Base-by-base conservation (phyloP, 2,797 vertebrate genomes). In the Onychomys torridus region DNA sequence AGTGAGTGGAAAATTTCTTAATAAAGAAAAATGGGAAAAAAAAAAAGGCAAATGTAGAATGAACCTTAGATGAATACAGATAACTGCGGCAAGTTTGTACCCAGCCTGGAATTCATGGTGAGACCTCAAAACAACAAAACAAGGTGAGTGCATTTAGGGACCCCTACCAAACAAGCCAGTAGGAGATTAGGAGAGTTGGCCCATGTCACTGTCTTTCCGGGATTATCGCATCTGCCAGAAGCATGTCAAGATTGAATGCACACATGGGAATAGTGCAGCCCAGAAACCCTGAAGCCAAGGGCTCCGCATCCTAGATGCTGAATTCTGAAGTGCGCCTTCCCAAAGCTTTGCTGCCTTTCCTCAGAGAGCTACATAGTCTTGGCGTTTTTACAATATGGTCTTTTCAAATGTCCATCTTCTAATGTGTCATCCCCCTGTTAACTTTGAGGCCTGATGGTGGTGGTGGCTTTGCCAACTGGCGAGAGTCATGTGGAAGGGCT, bases 321-420 rank as follows among this genome's bases (percentile, higher is more conserved):
- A 9, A 63, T 85, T 81, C 82, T 57, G 55, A 37, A 93, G 49
- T 0, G 14, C 49, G 29, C 29, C 3, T 32, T 57, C 59, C 77
- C 23, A 2, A 27, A 43, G 27, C 25, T 59, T 86, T 69, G 43
- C 82, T 67, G 61, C 21, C 40, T 94, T 91, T 32, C 57, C 27
- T 81, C 73, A 57, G 55, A 67, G 84, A 27, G 17, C 57, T 25
- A 71, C 17, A 57, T 6, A 23, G 52, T n/a, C 46, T 52, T 71
- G 32, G 9, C 23, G 5, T 46, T 83, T 87, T 71, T 85, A 75
- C 61, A 40, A 2, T 37, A 37, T 1, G 37, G n/a, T 49, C 43
- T 81, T 97, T 69, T 69, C 67, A 69, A 69, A 89, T 4, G 63
- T 6, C 29, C 67, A 43, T 29, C 13, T 40, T 90, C 81, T 96